Conservation (phyloP, 2,888 invertebrate genomes). For the Agrilus cyanescens region DNA sequence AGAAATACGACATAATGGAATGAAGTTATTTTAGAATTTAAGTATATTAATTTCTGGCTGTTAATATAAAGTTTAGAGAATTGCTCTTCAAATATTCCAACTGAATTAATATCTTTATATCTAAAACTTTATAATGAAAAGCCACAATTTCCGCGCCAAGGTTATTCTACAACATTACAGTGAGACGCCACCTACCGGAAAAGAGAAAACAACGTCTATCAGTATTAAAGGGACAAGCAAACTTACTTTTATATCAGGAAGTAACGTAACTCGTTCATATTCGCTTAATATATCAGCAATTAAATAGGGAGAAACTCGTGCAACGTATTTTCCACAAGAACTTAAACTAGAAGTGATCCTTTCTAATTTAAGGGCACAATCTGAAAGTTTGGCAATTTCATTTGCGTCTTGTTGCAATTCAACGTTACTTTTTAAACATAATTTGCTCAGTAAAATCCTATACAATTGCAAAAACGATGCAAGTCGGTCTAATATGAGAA, state of each 20-base stretch:
- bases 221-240: too few species aligned
- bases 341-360: conserved; percentile 30
- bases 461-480: conserved; percentile 31
- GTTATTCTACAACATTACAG: too few species aligned
- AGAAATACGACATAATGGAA: too few species aligned
- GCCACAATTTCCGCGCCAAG: too few species aligned
- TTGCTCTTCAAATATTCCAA: too few species aligned
- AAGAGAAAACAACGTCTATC: too few species aligned
- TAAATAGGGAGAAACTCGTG: conserved; percentile 35
- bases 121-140: too few species aligned
- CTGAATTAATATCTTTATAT: too few species aligned
- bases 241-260: conserved; percentile 37
- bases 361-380: conserved; percentile 33
- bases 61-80: too few species aligned
- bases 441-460: conserved; percentile 22
- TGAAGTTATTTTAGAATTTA: too few species aligned
- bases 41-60: too few species aligned
- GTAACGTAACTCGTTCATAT: conserved; percentile 35
- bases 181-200: too few species aligned
- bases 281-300: conserved; percentile 37
- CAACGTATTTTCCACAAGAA: conserved; percentile 30
- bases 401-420: conserved; percentile 13
- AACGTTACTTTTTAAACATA: conserved; percentile 25
- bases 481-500: conserved; percentile 29
- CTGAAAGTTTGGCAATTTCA: conserved; percentile 20